A percentile compares a stretch with the other conserved stretches of the same genome.
phyloP scores from a whole-genome alignment of 2,888 invertebrate species.

The Tiphia femorata region DNA sequence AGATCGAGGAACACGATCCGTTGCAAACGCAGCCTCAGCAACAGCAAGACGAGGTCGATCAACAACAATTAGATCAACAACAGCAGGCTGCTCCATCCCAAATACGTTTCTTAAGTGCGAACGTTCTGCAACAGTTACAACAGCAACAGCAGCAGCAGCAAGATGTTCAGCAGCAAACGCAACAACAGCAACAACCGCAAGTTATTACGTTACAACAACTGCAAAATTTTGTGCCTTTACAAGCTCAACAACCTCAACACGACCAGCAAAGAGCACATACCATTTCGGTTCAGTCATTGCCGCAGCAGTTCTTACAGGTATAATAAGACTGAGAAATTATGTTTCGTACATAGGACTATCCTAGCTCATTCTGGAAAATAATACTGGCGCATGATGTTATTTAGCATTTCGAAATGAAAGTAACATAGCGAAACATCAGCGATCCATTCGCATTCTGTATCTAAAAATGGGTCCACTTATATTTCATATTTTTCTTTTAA shows the following conservation, averaged over 20 bases:
- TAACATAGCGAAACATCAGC: no score
- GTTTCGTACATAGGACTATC: no score
- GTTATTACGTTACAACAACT: slow-evolving; percentile 70
- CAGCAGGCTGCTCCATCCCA: slow-evolving; percentile 58
- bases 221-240: slow-evolving; percentile 70
- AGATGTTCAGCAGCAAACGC: slow-evolving; percentile 69
- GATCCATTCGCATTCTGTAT: no score
- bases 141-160: slow-evolving; percentile 64
- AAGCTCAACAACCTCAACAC: slow-evolving; percentile 63
- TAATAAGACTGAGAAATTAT: no score
- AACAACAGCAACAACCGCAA: slow-evolving; percentile 66
- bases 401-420: no score
- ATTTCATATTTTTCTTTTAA: no score
- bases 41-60: slow-evolving; percentile 47
- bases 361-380: no score
- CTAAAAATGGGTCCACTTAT: no score
- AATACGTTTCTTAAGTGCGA: slow-evolving; percentile 62
- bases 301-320: slow-evolving; percentile 72
- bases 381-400: no score
- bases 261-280: slow-evolving; percentile 64
- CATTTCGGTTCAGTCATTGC: slow-evolving; percentile 70
- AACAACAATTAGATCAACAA: slow-evolving; percentile 52
- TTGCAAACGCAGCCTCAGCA: slow-evolving; percentile 49
- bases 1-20: slow-evolving; percentile 61
- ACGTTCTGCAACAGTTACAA: slow-evolving; percentile 65